phyloP scores from a whole-genome alignment of 2,888 invertebrate genomes.

The Sylvicola fuscatus region DNA sequence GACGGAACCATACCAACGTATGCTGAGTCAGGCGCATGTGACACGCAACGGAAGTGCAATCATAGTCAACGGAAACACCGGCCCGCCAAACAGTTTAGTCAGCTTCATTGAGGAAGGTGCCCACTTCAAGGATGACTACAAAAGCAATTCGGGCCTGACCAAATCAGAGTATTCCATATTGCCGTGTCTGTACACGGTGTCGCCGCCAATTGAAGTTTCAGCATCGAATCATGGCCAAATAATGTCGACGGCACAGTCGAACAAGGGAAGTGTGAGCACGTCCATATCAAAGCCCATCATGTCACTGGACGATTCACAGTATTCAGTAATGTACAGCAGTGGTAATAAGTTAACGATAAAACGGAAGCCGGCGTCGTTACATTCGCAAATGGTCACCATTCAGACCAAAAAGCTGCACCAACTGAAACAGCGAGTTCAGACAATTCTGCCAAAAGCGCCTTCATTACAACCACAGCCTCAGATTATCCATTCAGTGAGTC shows the following conservation, averaged over 20 bases:
- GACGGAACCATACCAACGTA: constrained; percentile 37
- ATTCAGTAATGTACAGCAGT: constrained; percentile 55
- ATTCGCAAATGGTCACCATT: not conserved
- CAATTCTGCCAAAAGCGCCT: not conserved
- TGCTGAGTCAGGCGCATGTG: constrained; percentile 26
- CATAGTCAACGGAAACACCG: constrained; percentile 5
- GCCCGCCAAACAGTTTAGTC: constrained; percentile 31
- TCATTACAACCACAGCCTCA: not conserved
- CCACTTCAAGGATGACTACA: constrained; percentile 53
- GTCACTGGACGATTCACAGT: constrained; percentile 37
- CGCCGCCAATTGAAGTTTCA: constrained; percentile 31
- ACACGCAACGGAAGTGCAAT: constrained; percentile 15
- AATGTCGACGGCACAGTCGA: not conserved
- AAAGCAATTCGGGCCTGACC: constrained; percentile 47
- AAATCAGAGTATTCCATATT: constrained; percentile 54
- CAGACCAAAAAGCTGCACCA: too few species aligned
- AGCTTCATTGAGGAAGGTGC: constrained; percentile 65
- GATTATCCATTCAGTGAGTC: not conserved
- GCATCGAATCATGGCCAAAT: constrained; percentile 12
- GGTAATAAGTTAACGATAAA: constrained; percentile 72
- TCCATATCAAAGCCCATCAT: constrained; percentile 26
- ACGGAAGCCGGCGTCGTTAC: constrained; percentile 38
- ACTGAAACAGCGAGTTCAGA: not conserved
- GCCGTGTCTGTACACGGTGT: constrained; percentile 50
- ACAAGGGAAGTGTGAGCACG: constrained; percentile 4